phyloP scores from a whole-genome alignment of 2,113 vertebrate genomes.

The Actenoides lindsayi region DNA sequence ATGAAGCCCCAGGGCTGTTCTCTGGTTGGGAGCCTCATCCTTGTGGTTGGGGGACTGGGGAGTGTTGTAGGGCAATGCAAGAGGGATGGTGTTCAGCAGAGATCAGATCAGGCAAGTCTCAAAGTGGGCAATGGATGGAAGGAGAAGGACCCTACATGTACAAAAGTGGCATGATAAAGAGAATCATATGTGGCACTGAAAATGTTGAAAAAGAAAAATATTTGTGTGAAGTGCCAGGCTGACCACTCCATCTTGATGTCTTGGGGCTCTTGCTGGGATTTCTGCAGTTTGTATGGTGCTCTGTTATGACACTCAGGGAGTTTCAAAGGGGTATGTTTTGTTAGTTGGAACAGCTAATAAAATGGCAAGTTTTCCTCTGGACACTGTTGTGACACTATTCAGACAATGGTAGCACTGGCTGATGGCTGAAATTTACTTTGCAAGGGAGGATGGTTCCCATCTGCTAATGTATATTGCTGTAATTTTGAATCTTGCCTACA shows the following conservation, averaged over 20 bases:
- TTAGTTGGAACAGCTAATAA: neutral
- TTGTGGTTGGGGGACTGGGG: fast-evolving
- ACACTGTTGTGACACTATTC: neutral
- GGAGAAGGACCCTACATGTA: neutral
- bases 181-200: neutral
- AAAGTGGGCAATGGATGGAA: neutral
- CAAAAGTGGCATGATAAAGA: neutral
- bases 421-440: neutral
- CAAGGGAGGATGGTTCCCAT: neutral
- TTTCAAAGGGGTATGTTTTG: neutral
- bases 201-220: neutral
- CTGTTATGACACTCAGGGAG: neutral
- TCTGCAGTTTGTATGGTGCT: neutral
- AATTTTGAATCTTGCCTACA: neutral
- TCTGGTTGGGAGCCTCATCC: neutral
- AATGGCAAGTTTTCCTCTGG: neutral
- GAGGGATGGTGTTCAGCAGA: neutral
- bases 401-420: neutral
- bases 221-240: neutral
- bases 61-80: neutral
- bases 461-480: neutral
- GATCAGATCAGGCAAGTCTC: neutral
- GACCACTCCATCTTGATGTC: neutral
- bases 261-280: neutral
- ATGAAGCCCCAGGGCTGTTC: neutral